phyloP scores from a whole-genome alignment of 2,797 vertebrate species.

The Kryptopterus vitreolus region DNA sequence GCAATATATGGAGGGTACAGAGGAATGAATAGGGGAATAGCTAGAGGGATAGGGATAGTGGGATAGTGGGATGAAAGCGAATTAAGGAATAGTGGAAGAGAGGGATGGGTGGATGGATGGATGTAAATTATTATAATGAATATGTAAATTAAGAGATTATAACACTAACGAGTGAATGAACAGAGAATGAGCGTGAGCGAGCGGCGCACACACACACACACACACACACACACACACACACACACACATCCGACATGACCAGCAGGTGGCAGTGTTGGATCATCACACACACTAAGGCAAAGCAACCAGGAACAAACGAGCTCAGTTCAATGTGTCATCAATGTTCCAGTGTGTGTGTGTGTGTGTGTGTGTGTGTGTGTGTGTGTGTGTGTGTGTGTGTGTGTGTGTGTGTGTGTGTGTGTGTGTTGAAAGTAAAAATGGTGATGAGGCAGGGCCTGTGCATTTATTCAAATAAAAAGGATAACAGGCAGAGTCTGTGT shows the following conservation, averaged over 20 bases:
- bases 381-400: slow-evolving; percentile 4
- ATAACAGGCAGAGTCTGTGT: too few relatives aligned
- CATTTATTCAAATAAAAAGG: too few relatives aligned
- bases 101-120: too few relatives aligned
- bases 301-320: background rate
- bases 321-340: background rate
- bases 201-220: slow-evolving; percentile 2
- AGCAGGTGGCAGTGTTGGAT: slow-evolving; percentile 76
- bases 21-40: too few relatives aligned
- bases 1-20: too few relatives aligned
- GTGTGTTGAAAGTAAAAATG: too few relatives aligned
- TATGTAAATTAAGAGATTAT: background rate
- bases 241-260: slow-evolving; percentile 56
- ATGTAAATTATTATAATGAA: background rate
- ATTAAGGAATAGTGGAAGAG: too few relatives aligned
- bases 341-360: background rate
- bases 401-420: background rate
- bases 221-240: slow-evolving; percentile 4
- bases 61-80: too few relatives aligned
- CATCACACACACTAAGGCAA: slow-evolving; percentile 30
- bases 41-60: too few relatives aligned
- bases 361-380: background rate
- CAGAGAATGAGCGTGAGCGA: background rate
- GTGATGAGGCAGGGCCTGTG: too few relatives aligned
- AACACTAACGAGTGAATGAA: background rate